Percentiles rank a stretch among this genome's conserved stretches.
Conservation (phyloP, 2,888 invertebrate species). For the Melanostoma mellinum region DNA sequence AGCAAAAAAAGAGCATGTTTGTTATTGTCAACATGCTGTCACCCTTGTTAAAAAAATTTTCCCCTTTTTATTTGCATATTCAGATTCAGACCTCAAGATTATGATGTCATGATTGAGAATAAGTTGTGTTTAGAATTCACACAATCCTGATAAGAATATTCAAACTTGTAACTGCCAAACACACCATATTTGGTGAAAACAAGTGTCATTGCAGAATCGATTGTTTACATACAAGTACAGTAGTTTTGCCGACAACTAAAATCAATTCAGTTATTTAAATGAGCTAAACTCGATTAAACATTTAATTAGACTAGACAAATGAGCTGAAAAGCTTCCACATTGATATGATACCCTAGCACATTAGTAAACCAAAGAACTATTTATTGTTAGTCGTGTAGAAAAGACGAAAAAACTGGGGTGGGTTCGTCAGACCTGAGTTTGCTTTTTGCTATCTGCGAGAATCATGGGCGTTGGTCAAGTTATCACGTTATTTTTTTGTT, state of each 20-base stretch:
- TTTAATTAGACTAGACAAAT: conserved; percentile 3
- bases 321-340: background rate
- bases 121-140: conserved; percentile 40
- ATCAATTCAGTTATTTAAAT: background rate
- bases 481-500: background rate
- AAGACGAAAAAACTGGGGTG: background rate
- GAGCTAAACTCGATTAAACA: too few relatives aligned
- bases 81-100: background rate
- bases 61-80: too few relatives aligned
- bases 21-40: too few relatives aligned
- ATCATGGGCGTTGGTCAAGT: conserved; percentile 29
- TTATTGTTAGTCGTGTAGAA: background rate
- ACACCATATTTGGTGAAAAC: conserved; percentile 21
- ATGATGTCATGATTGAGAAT: conserved; percentile 64
- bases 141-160: conserved; percentile 56
- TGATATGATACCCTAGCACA: background rate
- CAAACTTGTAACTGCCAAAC: conserved; percentile 4
- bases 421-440: background rate
- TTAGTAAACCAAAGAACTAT: background rate
- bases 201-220: background rate
- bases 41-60: too few relatives aligned
- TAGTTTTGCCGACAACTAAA: background rate
- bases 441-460: background rate
- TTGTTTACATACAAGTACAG: background rate
- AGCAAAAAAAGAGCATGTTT: too few relatives aligned